These are phyloP conservation scores for Litocranius walleri DNA, from an alignment of 2,113 vertebrate species.

Conservation along the genomic window DNA sequence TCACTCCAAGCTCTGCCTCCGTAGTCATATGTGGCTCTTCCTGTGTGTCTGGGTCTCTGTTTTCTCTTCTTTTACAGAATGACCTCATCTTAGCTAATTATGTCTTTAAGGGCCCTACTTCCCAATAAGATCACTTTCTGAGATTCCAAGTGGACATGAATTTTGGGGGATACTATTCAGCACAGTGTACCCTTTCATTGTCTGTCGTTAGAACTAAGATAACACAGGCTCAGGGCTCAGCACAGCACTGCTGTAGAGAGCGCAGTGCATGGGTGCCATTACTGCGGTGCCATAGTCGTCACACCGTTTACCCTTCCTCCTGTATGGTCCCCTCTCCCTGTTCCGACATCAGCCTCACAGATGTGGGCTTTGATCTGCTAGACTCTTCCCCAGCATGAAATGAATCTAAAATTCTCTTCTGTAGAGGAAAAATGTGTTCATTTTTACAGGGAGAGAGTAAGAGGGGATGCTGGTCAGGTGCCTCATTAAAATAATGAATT, in stretches of 20 bases:
- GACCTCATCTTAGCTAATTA: background rate
- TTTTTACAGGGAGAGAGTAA: background rate
- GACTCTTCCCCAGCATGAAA: background rate
- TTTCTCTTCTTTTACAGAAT: background rate
- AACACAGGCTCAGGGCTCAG: background rate
- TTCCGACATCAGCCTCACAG: background rate
- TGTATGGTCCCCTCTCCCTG: background rate
- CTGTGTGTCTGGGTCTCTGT: background rate
- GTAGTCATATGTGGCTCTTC: background rate
- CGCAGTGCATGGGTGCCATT: rapidly evolving
- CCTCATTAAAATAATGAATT: background rate
- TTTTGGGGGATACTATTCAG: background rate
- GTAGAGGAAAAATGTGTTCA: background rate
- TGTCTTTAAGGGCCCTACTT: background rate
- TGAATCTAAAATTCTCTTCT: background rate
- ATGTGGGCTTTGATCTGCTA: background rate
- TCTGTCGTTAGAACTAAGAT: background rate
- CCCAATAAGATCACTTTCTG: background rate
- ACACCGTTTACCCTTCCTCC: background rate
- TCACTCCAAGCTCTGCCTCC: background rate
- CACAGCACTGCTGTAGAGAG: background rate
- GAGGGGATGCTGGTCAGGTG: background rate
- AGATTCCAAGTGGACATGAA: background rate
- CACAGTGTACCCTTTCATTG: background rate
- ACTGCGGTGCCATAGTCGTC: rapidly evolving